Evolutionary conservation across 1,140 invertebrate species (phyloP), one percentile per base, ranked within the genome.

Genomic region (Araneus ventricosus): DNA sequence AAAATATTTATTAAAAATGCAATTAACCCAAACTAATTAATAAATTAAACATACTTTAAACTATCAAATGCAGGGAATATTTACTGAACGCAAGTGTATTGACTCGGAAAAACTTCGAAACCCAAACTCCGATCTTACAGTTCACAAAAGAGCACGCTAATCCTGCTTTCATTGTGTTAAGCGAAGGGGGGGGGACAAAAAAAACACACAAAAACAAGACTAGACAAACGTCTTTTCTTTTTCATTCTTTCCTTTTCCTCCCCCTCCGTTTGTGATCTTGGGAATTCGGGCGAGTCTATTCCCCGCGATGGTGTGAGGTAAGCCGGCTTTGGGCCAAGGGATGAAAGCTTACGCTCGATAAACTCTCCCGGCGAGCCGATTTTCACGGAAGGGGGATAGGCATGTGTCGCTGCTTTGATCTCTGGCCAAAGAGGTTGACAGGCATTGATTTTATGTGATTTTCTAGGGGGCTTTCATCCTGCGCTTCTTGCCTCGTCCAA

Each of bases 331-430:
- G n/a, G 89, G 27, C 70, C 27, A 34, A 75, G 70, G 70, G 70
- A 75, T 75, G 70, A 75, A 34, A 75, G 34, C 70, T 75, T 34
- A 91, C 89, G 89, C 89, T 91, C 89, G 89, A 91, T 91, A 91
- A 91, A 91, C 75, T 91, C 79, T 63, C 39, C 34, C 88, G 89
- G 89, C 79, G 79, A 63, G 67, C 37, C 57, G 70, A 91, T 91
- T 91, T 14, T 45, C 57, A 24, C 5, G 52, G 10, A 5, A 37
- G 37, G 88, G 88, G 70, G 22, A 14, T 22, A 14, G n/a, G 17
- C 45, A 59, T 39, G 37, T 70, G 88, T 90, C 88, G 59, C 34
- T 52, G 45, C 45, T 41, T 59, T 90, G 88, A 80, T 88, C 88
- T 90, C 45, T 37, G 7, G 45, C 88, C 88, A n/a, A 59, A 59